These are phyloP conservation scores for crab-eating macaque (Macaca fascicularis) DNA, from an alignment of 2,113 vertebrate genomes.

Conservation along the genomic window DNA sequence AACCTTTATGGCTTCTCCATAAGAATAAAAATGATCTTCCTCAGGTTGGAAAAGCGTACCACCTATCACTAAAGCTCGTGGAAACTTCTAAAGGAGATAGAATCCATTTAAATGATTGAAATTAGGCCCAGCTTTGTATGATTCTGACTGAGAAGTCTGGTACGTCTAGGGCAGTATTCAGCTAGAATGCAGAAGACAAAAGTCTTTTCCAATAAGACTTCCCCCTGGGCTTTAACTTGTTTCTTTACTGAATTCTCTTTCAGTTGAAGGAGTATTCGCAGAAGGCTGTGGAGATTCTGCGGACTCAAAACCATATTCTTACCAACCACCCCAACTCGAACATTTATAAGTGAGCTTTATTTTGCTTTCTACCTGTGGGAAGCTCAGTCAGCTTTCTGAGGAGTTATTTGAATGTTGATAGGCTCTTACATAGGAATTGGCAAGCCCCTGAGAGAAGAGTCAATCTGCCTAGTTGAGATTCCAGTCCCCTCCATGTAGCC, in stretches of 20 bases:
- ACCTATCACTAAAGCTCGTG: neutral
- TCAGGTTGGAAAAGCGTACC: neutral
- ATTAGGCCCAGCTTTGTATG: neutral
- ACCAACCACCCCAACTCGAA: conserved; percentile 99
- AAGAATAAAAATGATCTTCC: neutral
- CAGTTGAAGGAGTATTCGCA: conserved; percentile 98
- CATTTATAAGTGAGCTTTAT: conserved; percentile 95
- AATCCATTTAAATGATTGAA: neutral
- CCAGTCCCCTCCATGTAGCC: neutral
- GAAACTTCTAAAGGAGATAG: neutral
- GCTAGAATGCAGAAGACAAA: neutral
- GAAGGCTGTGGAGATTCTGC: conserved; percentile 97
- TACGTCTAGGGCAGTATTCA: neutral
- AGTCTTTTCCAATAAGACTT: neutral
- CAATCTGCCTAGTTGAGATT: neutral
- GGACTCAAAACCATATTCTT: conserved; percentile 97
- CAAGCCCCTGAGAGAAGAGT: neutral
- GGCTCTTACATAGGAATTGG: neutral
- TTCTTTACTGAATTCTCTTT: conserved; percentile 51
- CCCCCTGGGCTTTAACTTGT: conserved; percentile 10
- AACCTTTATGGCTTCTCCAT: neutral
- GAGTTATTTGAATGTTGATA: neutral
- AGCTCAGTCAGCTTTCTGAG: neutral
- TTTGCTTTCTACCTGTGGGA: neutral
- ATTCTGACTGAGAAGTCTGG: neutral